These are phyloP conservation scores for Sphaerophoria taeniata DNA, from an alignment of 2,888 invertebrate species.

Conservation along the genomic window DNA sequence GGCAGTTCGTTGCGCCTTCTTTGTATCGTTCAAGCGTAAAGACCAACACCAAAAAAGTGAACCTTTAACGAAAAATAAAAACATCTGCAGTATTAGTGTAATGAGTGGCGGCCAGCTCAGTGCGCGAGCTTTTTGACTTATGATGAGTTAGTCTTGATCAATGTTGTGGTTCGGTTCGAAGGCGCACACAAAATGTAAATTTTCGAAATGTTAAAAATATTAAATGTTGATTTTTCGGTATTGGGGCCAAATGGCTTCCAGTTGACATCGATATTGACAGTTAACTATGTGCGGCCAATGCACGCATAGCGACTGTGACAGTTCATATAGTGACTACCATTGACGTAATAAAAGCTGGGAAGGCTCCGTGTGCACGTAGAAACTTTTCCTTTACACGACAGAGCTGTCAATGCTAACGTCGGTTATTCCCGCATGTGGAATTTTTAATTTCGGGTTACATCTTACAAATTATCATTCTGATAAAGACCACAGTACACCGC, in stretches of 20 bases:
- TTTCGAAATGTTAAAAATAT: conserved; percentile 50
- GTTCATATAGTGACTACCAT: conserved; percentile 9
- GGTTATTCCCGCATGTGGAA: conserved; percentile 53
- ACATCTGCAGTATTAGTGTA: conserved; percentile 9
- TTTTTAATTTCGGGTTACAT: conserved; percentile 62
- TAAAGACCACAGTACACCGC: conserved; percentile 48
- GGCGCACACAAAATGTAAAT: conserved; percentile 51
- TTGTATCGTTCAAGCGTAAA: conserved; percentile 21
- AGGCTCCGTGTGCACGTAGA: conserved; percentile 58
- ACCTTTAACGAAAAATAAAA: conserved; percentile 25
- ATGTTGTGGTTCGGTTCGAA: conserved; percentile 30
- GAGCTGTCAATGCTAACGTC: conserved; percentile 67
- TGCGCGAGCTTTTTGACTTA: conserved; percentile 49
- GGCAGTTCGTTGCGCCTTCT: conserved; percentile 35
- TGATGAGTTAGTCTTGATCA: conserved; percentile 52
- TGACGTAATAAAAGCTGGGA: conserved; percentile 69
- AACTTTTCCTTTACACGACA: conserved; percentile 60
- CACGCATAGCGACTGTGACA: conserved; percentile 35
- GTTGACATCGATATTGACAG: conserved; percentile 64
- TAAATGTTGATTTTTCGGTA: conserved; percentile 37
- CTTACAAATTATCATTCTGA: conserved; percentile 6
- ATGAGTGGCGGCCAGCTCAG: neutral
- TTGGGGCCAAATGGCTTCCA: conserved; percentile 54
- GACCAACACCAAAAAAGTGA: neutral
- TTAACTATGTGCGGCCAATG: conserved; percentile 31